Base-by-base conservation (phyloP, 2,113 vertebrate species). In the Saimiri boliviensis region DNA sequence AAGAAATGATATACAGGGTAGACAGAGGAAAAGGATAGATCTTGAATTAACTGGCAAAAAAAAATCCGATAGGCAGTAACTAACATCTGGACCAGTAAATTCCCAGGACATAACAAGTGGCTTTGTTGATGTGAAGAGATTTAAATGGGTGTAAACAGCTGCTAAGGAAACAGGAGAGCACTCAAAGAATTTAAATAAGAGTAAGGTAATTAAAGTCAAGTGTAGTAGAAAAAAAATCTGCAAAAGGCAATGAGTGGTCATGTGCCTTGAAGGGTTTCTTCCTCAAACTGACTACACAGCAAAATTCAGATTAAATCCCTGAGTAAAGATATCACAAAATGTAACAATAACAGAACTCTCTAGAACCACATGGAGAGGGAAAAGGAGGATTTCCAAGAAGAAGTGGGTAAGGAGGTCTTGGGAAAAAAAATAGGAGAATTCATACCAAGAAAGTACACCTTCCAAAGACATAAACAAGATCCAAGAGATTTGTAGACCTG, bases 21-120 rank as follows among this genome's bases (percentile, higher is more conserved):
- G 63, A 35, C 42, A 37, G 12, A 13, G 20, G 6, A 17, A 86
- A 13, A 54, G 0, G 32, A 35, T 60, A 87, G 35, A 32, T 20
- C 11, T 79, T 40, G 47, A 71, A 83, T 60, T 42, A 47, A 20
- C 49, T 49, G 60, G 58, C 4, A 56, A 66, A 88, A 63, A 63
- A 81, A 79, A 82, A 23, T 71, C 63, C 58, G 23, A 37, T 49
- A 13, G 11, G 23, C 21, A 14, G 25, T 1, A 9, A 19, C 86
- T 3, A 86, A 91, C 91, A 96, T 76, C 88, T 96, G 93, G 79
- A 21, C 20, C 68, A 32, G 47, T 81, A 82, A 96, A 95, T 96
- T 49, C 80, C 32, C 27, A 12, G 42, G 66, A 88, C 2, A 35
- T n/a, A 80, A 47, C 37, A 42, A 95, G 88, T 32, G 45, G 45